Evolutionary conservation across 2,113 vertebrate species (phyloP).

Genomic region (Myotis yumanensis): DNA sequence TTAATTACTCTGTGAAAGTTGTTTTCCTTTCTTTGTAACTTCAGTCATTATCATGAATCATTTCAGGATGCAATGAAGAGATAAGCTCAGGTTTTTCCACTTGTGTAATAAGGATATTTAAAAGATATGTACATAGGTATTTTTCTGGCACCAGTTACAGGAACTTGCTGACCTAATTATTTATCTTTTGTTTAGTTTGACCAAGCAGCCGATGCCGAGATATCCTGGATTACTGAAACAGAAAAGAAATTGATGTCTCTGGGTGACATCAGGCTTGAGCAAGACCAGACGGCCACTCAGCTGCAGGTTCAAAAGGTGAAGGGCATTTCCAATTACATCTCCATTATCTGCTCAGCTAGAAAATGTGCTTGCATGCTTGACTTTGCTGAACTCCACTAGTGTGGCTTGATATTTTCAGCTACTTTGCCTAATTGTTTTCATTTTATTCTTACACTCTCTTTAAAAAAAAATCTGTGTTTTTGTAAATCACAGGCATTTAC

Average conservation of each 20-base stretch:
- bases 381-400: slow-evolving; percentile 66
- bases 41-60: not conserved
- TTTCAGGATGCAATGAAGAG: slow-evolving; percentile 10
- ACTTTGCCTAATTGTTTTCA: slow-evolving; percentile 25
- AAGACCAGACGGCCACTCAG: slow-evolving; percentile 93
- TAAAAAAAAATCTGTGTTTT: slow-evolving; percentile 19
- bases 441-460: slow-evolving; percentile 1
- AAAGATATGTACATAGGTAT: not conserved
- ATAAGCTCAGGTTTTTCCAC: slow-evolving; percentile 35
- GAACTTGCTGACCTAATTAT: slow-evolving; percentile 69
- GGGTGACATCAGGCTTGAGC: slow-evolving; percentile 94
- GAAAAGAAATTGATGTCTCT: slow-evolving; percentile 92
- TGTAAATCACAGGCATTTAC: slow-evolving; percentile 89
- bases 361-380: slow-evolving; percentile 59
- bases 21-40: not conserved
- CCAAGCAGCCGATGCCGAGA: slow-evolving; percentile 92
- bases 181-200: slow-evolving; percentile 91
- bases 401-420: slow-evolving; percentile 54
- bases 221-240: slow-evolving; percentile 92
- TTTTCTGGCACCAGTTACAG: slow-evolving; percentile 44
- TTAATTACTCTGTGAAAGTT: slow-evolving; percentile 1
- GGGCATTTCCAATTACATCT: slow-evolving; percentile 74
- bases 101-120: slow-evolving; percentile 23
- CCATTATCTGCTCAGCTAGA: slow-evolving; percentile 70
- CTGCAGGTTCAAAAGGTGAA: slow-evolving; percentile 98